Evolutionary conservation across 2,888 invertebrate species (phyloP), one percentile per base, ranked within the genome.

Genomic region (Mystacides longicornis): DNA sequence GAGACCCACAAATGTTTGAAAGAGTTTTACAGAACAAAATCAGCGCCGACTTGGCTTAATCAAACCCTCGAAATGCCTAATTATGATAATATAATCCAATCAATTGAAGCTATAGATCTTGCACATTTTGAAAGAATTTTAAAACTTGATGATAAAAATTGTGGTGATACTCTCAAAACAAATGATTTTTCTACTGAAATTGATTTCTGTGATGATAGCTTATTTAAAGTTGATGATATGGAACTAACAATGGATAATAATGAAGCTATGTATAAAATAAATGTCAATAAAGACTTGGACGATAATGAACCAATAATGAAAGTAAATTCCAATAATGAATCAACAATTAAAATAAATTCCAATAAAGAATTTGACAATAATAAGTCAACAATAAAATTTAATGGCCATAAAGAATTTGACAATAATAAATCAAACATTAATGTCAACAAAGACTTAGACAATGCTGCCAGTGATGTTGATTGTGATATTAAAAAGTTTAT

Each of bases 1-100:
- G 31, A n/a, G n/a, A n/a, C 11, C 31, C 31, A 22, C 20, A 19
- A 23, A 18, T 7, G 49, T n/a, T n/a, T n/a, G n/a, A n/a, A n/a
- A n/a, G n/a, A n/a, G n/a, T n/a, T n/a, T n/a, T n/a, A n/a, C n/a
- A n/a, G n/a, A n/a, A n/a, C n/a, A n/a, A n/a, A n/a, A n/a, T n/a
- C n/a, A n/a, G n/a, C 55, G 18, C 45, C 55, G n/a, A 46, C 43
- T n/a, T 37, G 37, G 3, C 47, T 55, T 11, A 33, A 46, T 23
- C 31, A 46, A 47, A 33, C 19, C 22, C 51, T 50, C 45, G 19
- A 23, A 23, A 3, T 55, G 3, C 55, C 55, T 20, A 16, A 18
- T 23, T 23, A 7, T 33, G 50, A 54, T 16, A 21, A 43, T 20
- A 14, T 55, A 23, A 9, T n/a, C n/a, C 27, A 46, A 14, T 27